These are phyloP conservation scores for Microctonus brassicae DNA, from an alignment of 2,888 invertebrate species.

Conservation along the genomic window DNA sequence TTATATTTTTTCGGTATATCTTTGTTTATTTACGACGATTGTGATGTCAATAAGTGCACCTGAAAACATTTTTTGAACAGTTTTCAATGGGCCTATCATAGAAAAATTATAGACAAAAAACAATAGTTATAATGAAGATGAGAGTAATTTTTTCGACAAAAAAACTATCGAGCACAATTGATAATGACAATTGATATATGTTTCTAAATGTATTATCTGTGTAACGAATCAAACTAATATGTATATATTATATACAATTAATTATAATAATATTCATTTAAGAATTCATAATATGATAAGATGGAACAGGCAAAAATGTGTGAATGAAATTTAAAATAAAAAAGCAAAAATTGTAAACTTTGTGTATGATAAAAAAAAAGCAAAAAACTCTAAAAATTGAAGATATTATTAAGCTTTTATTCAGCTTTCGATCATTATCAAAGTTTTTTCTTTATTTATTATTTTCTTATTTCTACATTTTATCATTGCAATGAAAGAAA, in stretches of 20 bases:
- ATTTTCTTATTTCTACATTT: background rate
- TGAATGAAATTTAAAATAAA: constrained; percentile 19
- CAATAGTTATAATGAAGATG: background rate
- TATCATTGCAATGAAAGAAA: background rate
- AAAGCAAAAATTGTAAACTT: constrained; percentile 44
- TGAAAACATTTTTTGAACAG: no score
- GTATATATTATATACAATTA: constrained; percentile 60
- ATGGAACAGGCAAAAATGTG: constrained; percentile 22
- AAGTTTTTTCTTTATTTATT: background rate
- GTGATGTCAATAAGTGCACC: no score
- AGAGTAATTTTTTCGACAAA: background rate
- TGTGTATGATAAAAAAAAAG: constrained; percentile 46
- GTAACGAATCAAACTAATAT: constrained; percentile 57
- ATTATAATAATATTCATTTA: constrained; percentile 49
- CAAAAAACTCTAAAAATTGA: constrained; percentile 24
- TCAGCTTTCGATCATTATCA: background rate
- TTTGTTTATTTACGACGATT: no score
- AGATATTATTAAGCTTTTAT: constrained; percentile 19
- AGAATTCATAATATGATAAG: constrained; percentile 41
- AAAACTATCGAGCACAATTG: constrained; percentile 18
- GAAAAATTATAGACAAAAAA: background rate
- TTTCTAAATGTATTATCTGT: constrained; percentile 51
- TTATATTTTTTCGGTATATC: no score
- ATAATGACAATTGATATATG: constrained; percentile 44
- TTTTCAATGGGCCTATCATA: background rate